Conservation (phyloP, 2,888 invertebrate species). For the Chrysodeixis includens region DNA sequence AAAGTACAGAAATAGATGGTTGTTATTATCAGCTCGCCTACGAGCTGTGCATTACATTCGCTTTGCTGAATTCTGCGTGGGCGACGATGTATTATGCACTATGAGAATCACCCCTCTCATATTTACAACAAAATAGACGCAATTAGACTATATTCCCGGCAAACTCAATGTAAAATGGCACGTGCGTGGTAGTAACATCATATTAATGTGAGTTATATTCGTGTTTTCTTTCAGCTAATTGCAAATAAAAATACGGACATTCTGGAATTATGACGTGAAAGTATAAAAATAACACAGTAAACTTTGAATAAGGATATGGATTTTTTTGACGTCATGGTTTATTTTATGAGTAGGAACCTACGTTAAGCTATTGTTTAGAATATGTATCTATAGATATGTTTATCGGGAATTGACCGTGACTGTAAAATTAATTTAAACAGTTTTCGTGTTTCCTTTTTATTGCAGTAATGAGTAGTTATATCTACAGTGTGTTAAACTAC, state of each 20-base stretch:
- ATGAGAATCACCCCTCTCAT: constrained; percentile 19
- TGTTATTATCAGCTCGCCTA: constrained; percentile 24
- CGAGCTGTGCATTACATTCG: constrained; percentile 17
- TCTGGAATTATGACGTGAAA: too few relatives aligned
- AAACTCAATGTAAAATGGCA: not conserved
- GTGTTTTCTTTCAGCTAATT: not conserved
- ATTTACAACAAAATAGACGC: constrained; percentile 20
- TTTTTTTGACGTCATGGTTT: too few relatives aligned
- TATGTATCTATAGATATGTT: too few relatives aligned
- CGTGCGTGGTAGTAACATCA: constrained; percentile 40
- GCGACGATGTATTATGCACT: constrained; percentile 28
- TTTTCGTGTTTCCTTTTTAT: too few relatives aligned
- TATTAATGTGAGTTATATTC: not conserved
- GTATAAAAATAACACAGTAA: too few relatives aligned
- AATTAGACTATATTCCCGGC: constrained; percentile 6
- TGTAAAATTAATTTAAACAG: too few relatives aligned
- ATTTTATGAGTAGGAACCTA: too few relatives aligned
- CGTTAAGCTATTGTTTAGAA: too few relatives aligned
- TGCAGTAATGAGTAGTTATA: too few relatives aligned
- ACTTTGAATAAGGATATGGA: too few relatives aligned
- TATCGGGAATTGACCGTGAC: too few relatives aligned
- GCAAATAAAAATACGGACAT: not conserved
- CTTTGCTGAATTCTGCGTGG: constrained; percentile 30
- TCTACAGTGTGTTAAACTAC: too few relatives aligned
- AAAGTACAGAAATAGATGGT: constrained; percentile 31